Conservation (phyloP, 2,888 invertebrate genomes). For the Pristionchus japonicus region DNA sequence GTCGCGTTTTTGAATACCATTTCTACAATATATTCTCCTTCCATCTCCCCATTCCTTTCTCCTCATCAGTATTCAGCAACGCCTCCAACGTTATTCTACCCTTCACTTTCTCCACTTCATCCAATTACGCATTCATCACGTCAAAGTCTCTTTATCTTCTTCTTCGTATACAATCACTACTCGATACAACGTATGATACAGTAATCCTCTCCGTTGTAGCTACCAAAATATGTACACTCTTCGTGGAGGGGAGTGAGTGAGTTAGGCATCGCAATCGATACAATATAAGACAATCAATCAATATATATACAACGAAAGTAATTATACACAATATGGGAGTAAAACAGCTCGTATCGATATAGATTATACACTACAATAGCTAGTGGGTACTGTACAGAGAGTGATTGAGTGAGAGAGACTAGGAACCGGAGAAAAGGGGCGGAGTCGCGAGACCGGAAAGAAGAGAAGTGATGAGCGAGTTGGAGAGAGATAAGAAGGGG, state of each 20-base stretch:
- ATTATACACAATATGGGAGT: background rate
- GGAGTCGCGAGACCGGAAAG: slow-evolving; percentile 37
- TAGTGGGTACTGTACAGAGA: slow-evolving; percentile 6
- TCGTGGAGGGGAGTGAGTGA: background rate
- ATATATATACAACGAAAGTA: background rate
- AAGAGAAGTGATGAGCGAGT: slow-evolving; percentile 29
- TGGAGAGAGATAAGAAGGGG: background rate
- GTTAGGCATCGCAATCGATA: background rate
- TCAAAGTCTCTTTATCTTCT: slow-evolving; percentile 30
- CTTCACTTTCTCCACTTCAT: background rate
- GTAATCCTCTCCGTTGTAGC: slow-evolving; percentile 24
- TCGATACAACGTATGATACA: slow-evolving; percentile 41
- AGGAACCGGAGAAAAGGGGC: slow-evolving; percentile 3
- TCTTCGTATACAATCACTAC: slow-evolving; percentile 36
- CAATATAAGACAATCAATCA: slow-evolving; percentile 17
- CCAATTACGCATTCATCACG: background rate
- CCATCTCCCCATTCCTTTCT: background rate
- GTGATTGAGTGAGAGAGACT: no score
- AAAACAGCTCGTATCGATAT: background rate
- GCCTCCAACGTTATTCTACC: slow-evolving; percentile 6
- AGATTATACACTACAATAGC: background rate
- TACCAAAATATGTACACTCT: slow-evolving; percentile 38
- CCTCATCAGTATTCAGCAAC: slow-evolving; percentile 9
- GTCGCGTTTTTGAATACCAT: slow-evolving; percentile 11
- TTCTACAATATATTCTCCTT: background rate